Conservation (phyloP, 2,113 vertebrate species). For the Boleophthalmus pectinirostris region DNA sequence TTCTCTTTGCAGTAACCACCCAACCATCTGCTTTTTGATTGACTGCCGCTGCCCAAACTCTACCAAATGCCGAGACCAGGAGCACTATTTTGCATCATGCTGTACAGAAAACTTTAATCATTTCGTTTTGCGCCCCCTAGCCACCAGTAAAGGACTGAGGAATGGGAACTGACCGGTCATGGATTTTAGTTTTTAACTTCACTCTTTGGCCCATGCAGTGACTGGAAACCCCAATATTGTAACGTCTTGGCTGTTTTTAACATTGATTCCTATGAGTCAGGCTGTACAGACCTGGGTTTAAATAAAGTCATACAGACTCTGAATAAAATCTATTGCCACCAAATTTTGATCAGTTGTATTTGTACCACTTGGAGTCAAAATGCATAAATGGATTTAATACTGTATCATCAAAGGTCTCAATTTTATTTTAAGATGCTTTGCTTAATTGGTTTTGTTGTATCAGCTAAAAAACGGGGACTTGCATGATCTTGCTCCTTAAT, state of each 20-base stretch:
- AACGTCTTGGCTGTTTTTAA: conserved; percentile 34
- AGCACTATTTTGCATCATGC: conserved; percentile 49
- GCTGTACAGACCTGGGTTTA: conserved; percentile 31
- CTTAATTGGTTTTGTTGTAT: no score
- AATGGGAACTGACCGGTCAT: conserved; percentile 34
- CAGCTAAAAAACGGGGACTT: no score
- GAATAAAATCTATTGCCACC: conserved; percentile 56
- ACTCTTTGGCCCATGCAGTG: conserved; percentile 27
- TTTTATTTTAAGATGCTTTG: no score
- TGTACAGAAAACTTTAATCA: conserved; percentile 36
- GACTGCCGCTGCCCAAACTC: conserved; percentile 52
- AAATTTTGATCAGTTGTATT: not conserved
- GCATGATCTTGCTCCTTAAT: no score
- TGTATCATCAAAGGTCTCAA: no score
- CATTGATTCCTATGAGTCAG: conserved; percentile 20
- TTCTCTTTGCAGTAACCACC: conserved; percentile 60
- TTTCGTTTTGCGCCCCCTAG: conserved; percentile 22
- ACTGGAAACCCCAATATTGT: conserved; percentile 9
- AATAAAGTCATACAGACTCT: conserved; percentile 33
- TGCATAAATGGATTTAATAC: no score
- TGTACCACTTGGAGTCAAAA: not conserved
- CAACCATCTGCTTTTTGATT: conserved; percentile 49
- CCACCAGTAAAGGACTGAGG: conserved; percentile 14
- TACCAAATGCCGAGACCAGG: conserved; percentile 42
- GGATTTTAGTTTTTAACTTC: conserved; percentile 34